Conservation (phyloP, 2,797 vertebrate species). For the Arctocebus calabarensis region DNA sequence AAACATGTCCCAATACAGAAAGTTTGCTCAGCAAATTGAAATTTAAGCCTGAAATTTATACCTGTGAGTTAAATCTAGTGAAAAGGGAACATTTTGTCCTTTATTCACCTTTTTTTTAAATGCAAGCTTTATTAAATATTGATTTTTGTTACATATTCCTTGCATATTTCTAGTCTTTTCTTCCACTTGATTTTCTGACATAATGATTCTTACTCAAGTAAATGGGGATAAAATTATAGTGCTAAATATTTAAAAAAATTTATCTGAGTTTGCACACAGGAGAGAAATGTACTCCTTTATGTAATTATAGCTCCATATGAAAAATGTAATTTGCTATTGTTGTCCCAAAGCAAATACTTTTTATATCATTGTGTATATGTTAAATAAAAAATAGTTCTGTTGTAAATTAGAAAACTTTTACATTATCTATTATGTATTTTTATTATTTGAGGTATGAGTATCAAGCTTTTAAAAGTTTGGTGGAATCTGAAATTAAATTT, state of each 20-base stretch:
- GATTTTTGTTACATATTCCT: constrained; percentile 61
- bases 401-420: constrained; percentile 50
- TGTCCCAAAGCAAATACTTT: constrained; percentile 69
- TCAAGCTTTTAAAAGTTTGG: neutral
- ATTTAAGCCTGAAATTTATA: constrained; percentile 79
- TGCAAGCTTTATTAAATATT: constrained; percentile 69
- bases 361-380: neutral
- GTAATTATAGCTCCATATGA: constrained; percentile 17
- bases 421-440: neutral
- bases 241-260: constrained; percentile 60
- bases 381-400: constrained; percentile 45
- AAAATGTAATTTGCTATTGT: constrained; percentile 26
- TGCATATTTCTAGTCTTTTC: constrained; percentile 50
- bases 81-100: constrained; percentile 52
- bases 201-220: constrained; percentile 63
- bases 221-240: constrained; percentile 63
- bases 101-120: constrained; percentile 26
- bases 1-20: constrained; percentile 77
- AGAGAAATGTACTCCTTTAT: constrained; percentile 66
- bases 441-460: neutral
- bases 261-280: constrained; percentile 27
- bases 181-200: constrained; percentile 65
- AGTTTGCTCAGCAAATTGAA: constrained; percentile 84
- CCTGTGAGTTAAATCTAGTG: constrained; percentile 72
- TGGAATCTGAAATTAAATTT: constrained; percentile 16